phyloP scores from a whole-genome alignment of 2,888 invertebrate genomes.

The Agrochola lychnidis region DNA sequence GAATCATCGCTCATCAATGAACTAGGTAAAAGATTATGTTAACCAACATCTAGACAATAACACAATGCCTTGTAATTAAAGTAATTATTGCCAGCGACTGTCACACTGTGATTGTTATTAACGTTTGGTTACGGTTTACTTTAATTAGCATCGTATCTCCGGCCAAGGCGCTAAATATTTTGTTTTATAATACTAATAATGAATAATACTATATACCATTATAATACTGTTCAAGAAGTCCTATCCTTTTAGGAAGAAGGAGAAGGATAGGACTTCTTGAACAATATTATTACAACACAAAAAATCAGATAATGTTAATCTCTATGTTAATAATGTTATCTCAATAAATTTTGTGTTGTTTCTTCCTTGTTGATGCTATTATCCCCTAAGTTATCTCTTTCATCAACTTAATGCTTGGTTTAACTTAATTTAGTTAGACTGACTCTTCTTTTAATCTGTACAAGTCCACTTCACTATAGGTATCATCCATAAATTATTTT shows the following conservation, averaged over 20 bases:
- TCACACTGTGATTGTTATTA: not conserved
- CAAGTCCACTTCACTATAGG: not conserved
- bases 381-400: not conserved
- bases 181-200: not conserved
- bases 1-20: constrained; percentile 28
- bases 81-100: constrained; percentile 3
- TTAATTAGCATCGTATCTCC: not conserved
- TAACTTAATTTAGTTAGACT: not conserved
- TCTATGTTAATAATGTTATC: too few relatives aligned
- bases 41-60: constrained; percentile 19
- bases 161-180: not conserved
- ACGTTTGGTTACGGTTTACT: not conserved
- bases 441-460: not conserved
- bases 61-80: not conserved
- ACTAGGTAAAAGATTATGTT: constrained; percentile 26
- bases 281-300: too few relatives aligned
- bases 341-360: not conserved
- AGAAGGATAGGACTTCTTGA: too few relatives aligned
- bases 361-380: not conserved
- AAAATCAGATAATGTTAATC: too few relatives aligned
- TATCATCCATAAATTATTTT: not conserved
- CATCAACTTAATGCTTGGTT: not conserved
- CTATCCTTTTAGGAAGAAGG: not conserved
- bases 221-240: not conserved
- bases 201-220: not conserved